These are phyloP conservation scores for Chondrosia reniformis DNA, from an alignment of 37 sponge, comb jelly and placozoan genomes.

Conservation along the genomic window DNA sequence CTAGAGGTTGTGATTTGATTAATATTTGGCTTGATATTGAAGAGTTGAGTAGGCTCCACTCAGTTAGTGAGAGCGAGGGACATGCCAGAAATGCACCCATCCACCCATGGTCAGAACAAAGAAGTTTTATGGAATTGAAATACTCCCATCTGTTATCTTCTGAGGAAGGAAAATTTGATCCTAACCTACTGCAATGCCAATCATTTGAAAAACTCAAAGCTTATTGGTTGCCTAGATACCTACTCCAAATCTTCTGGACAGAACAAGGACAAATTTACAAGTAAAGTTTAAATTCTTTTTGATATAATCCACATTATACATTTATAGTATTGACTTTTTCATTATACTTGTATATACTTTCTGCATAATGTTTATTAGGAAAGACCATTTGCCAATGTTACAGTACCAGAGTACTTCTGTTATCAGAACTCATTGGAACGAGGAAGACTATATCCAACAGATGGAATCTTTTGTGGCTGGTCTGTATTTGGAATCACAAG, in stretches of 20 bases:
- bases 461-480: not conserved
- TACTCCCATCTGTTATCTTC: not conserved
- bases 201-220: not conserved
- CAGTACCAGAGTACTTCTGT: too few species aligned
- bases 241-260: not conserved
- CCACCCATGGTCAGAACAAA: not conserved
- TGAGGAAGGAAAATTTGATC: not conserved
- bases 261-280: too few species aligned
- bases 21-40: not conserved
- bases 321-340: too few species aligned
- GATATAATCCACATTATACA: too few species aligned
- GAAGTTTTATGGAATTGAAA: not conserved
- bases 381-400: too few species aligned
- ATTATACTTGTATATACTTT: too few species aligned
- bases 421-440: not conserved
- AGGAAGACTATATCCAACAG: not conserved
- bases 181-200: not conserved
- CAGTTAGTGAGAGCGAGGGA: not conserved
- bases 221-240: constrained; percentile 10
- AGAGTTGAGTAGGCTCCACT: not conserved
- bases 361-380: too few species aligned
- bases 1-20: not conserved
- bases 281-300: too few species aligned
- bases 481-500: not conserved
- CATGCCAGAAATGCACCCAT: not conserved